Base-by-base conservation (phyloP, 1,140 invertebrate species). In the Streblospio benedicti region DNA sequence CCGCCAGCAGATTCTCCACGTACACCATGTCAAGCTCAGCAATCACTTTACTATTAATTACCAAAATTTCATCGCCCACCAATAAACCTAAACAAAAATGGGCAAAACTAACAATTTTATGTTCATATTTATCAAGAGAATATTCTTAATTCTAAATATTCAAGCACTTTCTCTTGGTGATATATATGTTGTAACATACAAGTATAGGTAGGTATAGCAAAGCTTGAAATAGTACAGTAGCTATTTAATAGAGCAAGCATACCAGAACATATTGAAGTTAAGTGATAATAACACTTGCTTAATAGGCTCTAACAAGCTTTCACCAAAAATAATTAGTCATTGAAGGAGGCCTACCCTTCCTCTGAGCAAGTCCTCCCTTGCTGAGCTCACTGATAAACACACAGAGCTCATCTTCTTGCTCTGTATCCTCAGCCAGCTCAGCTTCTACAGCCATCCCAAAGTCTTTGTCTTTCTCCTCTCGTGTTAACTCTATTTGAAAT, bases 1-100 rank as follows among this genome's bases (percentile, higher is more conserved):
- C 93, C 79, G 96, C 91, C 59, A 97, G 82, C 33, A 96, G 87
- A 87, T 74, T 76, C 77, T 97, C 94, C 71, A 97, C 84, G 82
- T 94, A 97, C 89, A 97, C 97, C 93, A 98, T 98, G 83, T 97
- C 93, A 79, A 98, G 82, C 80, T 97, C 93, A 64, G 90, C 92
- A 44, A 97, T 93, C 71, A 97, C 91, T 62, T 93, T 91, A 63
- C 93, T 91, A 80, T 98, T 97, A 77, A 98, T 95, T 69, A 97
- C 92, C 85, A 97, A 92, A 74, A 97, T 95, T 80, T 97, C 93
- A 79, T 97, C 94, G 67, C 91, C 88, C 80, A 95, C 93, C 74
- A 93, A 92, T 71, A 97, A 88, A 71, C 92, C 93, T 93, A 82
- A 61, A 81, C n/a, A n/a, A n/a, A n/a, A n/a, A n/a, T n/a, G n/a